Evolutionary conservation across 2,888 invertebrate species (phyloP).

Genomic region (Pandemis heparana): DNA sequence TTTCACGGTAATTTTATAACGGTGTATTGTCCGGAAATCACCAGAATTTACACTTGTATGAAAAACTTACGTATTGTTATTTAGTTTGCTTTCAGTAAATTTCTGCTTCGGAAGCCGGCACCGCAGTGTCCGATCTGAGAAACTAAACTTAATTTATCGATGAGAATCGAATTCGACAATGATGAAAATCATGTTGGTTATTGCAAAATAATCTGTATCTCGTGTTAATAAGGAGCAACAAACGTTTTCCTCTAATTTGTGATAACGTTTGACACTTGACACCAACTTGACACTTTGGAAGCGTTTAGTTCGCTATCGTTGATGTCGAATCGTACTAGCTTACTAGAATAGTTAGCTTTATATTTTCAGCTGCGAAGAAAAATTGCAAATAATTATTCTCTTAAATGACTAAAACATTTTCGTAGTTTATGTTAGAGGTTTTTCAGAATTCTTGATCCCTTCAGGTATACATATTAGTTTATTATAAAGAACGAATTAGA

Average conservation of each 20-base stretch:
- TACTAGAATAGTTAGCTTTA: neutral
- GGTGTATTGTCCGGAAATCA: neutral
- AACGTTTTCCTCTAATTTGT: conserved; percentile 8
- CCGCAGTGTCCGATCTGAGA: conserved; percentile 32
- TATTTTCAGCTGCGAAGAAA: neutral
- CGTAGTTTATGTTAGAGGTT: neutral
- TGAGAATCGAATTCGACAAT: conserved; percentile 31
- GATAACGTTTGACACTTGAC: conserved; percentile 37
- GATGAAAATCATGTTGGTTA: neutral
- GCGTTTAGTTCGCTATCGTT: conserved; percentile 25
- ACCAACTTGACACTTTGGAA: conserved; percentile 22
- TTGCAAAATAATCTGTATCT: neutral
- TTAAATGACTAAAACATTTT: neutral
- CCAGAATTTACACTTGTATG: neutral
- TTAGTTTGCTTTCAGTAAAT: conserved; percentile 11
- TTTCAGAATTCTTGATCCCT: too few relatives aligned
- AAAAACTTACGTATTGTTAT: neutral
- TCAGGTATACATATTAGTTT: too few relatives aligned
- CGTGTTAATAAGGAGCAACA: neutral
- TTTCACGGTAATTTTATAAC: conserved; percentile 1
- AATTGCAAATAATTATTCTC: neutral
- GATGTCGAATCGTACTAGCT: neutral
- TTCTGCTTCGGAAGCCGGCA: conserved; percentile 14
- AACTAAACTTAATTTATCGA: conserved; percentile 36
- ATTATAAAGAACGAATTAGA: too few relatives aligned